Conservation (phyloP, 2,888 invertebrate genomes). For the Ennomos erosarius region DNA sequence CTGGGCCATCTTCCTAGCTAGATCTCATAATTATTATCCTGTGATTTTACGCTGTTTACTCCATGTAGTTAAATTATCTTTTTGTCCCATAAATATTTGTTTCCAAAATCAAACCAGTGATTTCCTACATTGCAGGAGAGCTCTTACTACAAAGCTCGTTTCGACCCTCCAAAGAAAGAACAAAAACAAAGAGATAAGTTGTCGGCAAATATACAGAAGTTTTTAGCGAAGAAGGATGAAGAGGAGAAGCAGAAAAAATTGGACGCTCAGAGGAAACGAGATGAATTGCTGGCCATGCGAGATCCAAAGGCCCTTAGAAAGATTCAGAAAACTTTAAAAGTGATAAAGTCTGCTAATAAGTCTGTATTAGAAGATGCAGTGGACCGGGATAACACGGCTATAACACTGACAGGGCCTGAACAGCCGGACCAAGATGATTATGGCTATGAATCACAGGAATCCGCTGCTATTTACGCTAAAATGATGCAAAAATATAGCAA, state of each 20-base stretch:
- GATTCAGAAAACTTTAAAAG: constrained; percentile 92
- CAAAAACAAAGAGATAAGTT: constrained; percentile 87
- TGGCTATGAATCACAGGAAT: constrained; percentile 94
- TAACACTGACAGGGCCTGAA: constrained; percentile 89
- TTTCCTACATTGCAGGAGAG: constrained; percentile 55
- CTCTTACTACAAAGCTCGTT: constrained; percentile 90
- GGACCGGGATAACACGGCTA: constrained; percentile 90
- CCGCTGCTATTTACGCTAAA: constrained; percentile 92
- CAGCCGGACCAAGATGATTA: constrained; percentile 97
- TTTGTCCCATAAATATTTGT: too few relatives aligned
- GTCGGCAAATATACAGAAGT: constrained; percentile 93
- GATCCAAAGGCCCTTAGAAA: constrained; percentile 91
- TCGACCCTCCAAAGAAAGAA: constrained; percentile 93
- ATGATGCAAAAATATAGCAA: constrained; percentile 93
- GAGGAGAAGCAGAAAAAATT: constrained; percentile 89
- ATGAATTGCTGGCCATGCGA: constrained; percentile 87
- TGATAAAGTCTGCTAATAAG: constrained; percentile 95
- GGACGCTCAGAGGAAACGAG: constrained; percentile 87
- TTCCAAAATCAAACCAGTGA: too few relatives aligned
- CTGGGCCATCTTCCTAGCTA: too few relatives aligned
- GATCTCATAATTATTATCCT: too few relatives aligned
- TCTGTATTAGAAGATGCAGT: constrained; percentile 93
- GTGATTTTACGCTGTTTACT: too few relatives aligned
- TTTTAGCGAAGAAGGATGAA: constrained; percentile 92
- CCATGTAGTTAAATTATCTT: too few relatives aligned